A percentile compares a stretch with the other conserved stretches of the same genome.
phyloP scores from a whole-genome alignment of 2,797 vertebrate genomes.

The Garrulus glandarius region DNA sequence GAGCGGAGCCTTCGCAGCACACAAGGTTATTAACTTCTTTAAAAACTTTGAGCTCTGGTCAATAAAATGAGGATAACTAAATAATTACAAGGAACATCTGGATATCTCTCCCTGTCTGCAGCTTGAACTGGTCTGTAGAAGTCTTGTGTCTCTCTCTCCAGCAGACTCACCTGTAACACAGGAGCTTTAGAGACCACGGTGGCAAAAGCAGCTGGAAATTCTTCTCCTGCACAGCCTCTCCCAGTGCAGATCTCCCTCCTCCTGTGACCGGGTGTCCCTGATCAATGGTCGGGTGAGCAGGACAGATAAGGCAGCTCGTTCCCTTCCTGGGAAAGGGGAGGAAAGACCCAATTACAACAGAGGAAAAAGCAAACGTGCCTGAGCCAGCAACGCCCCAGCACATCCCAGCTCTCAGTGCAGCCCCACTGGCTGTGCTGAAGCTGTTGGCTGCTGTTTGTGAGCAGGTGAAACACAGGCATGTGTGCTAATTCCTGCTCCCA shows the following conservation, averaged over 20 bases:
- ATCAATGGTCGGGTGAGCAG: not conserved
- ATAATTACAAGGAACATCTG: not conserved
- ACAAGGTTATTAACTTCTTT: not conserved
- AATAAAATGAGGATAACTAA: not conserved
- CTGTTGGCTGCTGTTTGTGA: not conserved
- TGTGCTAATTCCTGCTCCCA: not conserved
- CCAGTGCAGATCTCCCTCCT: not conserved
- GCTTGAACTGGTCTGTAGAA: not conserved
- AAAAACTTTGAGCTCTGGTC: not conserved
- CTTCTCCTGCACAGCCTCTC: not conserved
- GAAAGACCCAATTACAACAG: not conserved
- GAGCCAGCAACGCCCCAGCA: not conserved
- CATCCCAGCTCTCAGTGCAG: not conserved
- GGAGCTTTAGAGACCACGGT: not conserved
- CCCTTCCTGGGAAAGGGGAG: not conserved
- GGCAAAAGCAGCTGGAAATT: not conserved
- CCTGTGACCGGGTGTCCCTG: not conserved
- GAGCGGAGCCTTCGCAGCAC: not conserved
- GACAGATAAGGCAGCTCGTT: not conserved
- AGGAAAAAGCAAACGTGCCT: fast-evolving
- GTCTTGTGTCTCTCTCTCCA: not conserved
- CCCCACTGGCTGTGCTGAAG: not conserved
- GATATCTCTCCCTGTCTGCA: not conserved
- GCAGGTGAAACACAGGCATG: not conserved
- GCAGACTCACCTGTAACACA: constrained; percentile 12